Percentiles rank a stretch among this genome's conserved stretches.
Conservation (phyloP, 2,113 vertebrate genomes). For the Prinia subflava region DNA sequence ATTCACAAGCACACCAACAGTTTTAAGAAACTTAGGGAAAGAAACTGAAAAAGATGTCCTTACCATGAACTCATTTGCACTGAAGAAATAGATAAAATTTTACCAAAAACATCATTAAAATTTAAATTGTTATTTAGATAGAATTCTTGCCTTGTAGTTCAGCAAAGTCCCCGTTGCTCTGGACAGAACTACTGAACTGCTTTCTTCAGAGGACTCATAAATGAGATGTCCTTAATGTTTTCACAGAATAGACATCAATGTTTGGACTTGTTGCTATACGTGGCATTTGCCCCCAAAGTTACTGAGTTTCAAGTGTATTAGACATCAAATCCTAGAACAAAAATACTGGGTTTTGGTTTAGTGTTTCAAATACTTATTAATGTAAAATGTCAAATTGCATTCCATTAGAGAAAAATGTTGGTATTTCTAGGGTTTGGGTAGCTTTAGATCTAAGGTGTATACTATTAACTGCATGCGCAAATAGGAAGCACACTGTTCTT, state of each 20-base stretch:
- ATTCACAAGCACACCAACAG: neutral
- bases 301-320: neutral
- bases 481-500: neutral
- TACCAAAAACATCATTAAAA: neutral
- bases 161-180: neutral
- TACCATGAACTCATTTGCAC: neutral
- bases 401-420: neutral
- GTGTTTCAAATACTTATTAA: neutral
- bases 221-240: neutral
- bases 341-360: neutral
- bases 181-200: neutral
- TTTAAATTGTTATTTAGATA: neutral
- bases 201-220: neutral
- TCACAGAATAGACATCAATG: neutral
- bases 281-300: neutral
- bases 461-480: neutral
- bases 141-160: neutral
- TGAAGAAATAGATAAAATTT: neutral
- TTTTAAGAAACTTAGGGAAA: neutral
- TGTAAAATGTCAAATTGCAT: neutral
- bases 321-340: neutral
- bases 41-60: neutral
- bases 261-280: neutral
- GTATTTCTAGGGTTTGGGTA: neutral
- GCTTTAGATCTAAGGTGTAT: neutral